Evolutionary conservation across 2,797 vertebrate genomes (phyloP), one percentile per base, ranked within the genome.

Genomic region (Parambassis ranga): DNA sequence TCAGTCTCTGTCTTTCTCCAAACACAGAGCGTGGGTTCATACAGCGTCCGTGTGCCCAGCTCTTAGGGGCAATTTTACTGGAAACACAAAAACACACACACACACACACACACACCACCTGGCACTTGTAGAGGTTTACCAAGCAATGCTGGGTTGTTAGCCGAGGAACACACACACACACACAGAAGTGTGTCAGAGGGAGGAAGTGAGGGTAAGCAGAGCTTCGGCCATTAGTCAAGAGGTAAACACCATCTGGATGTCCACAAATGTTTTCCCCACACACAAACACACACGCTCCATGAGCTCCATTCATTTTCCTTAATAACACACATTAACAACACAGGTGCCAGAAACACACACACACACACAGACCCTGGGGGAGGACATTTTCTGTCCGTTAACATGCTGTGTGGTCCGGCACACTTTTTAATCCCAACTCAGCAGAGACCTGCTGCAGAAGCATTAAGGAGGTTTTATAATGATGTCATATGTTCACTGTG

Each of bases 161-260:
- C 19, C 15, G 5, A 1, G 10, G 13, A 58, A 43, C 22, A 56
- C 41, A 69, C 32, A 55, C 5, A 27, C 14, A 6, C 44, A 42
- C 59, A 47, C 27, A 62, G n/a, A 10, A 36, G 51, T 31, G 70
- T 41, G 55, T 75, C 28, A 19, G 24, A 35, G 42, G n/a, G 50
- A 46, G 13, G 19, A 38, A 19, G 30, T 50, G 26, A 52, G 6
- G 48, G 30, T n/a, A n/a, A 38, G 33, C 16, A 35, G 52, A 43
- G 43, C 68, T 30, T 65, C 60, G 33, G 73, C 66, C 71, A 76
- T 49, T 69, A 79, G 65, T 66, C 30, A 23, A 44, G 65, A 70
- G 68, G 69, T 81, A 88, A 89, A 89, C 87, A 87, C 84, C 89
- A 90, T 89, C 84, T 89, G 87, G 71, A 70, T 39, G n/a, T 69